Base-by-base conservation (phyloP, 2,888 invertebrate species). In the Oscheius sp. region DNA sequence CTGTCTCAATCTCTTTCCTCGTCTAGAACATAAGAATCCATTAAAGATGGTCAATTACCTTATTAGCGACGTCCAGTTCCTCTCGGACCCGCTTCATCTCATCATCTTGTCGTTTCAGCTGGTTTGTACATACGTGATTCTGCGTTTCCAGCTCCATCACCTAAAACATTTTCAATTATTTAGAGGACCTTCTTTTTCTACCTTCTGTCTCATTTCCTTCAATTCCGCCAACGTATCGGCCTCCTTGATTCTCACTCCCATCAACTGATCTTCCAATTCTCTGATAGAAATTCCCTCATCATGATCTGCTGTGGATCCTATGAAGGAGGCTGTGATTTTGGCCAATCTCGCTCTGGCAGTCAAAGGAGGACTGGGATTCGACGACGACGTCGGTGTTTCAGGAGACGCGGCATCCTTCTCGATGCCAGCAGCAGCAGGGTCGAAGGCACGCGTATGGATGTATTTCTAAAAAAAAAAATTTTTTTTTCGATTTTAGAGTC, bases 131-230 rank as follows among this genome's bases (percentile, higher is more conserved):
- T 30, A 90, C 89, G 80, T 90, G 89, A 78, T 88, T 89, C 87
- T 89, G 83, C n/a, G 96, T 95, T 87, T 96, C 96, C 56, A 96
- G 89, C 87, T 97, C 96, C 96, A 96, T 88, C 80, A 94, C 92
- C 89, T 94, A n/a, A 50, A 63, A 36, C n/a, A n/a, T n/a, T n/a
- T n/a, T n/a, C n/a, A n/a, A n/a, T n/a, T n/a, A n/a, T n/a, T n/a
- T n/a, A n/a, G n/a, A n/a, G n/a, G n/a, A n/a, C n/a, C n/a, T n/a
- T n/a, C n/a, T 24, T 96, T 95, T 95, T 95, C 88, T 80, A 94
- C 92, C 89, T 94, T 95, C 71, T 96, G 91, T 84, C 95, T 91
- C 78, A 95, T 90, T 86, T 96, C 95, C 87, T 96, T 96, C 20
- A 95, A 90, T 88, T 97, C 95, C 0, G 94, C 93, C 47, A 94